Percentiles rank a stretch among this genome's conserved stretches.
phyloP scores from a whole-genome alignment of 2,888 invertebrate species.

The Polydesmus complanatus region DNA sequence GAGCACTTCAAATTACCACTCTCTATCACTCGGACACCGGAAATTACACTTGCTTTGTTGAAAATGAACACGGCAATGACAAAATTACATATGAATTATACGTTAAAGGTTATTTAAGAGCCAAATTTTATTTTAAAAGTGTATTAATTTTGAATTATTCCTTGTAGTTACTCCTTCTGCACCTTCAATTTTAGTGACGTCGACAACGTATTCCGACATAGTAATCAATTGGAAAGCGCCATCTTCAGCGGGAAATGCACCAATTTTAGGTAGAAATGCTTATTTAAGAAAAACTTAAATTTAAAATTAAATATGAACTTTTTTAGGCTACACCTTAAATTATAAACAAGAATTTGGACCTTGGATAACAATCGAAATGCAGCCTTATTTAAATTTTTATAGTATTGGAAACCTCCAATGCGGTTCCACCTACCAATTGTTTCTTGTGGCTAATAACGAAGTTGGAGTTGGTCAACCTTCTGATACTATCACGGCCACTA shows the following conservation, averaged over 20 bases:
- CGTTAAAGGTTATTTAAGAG: slow-evolving; percentile 18
- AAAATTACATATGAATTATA: slow-evolving; percentile 15
- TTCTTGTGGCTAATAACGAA: slow-evolving; percentile 10
- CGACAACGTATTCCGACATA: background rate
- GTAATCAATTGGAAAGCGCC: background rate
- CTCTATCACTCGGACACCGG: slow-evolving; percentile 16
- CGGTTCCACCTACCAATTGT: slow-evolving; percentile 11
- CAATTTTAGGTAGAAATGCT: background rate
- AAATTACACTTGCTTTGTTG: slow-evolving; percentile 17
- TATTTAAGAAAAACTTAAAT: background rate
- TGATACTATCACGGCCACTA: slow-evolving; percentile 8
- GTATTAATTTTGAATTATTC: background rate
- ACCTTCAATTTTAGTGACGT: background rate
- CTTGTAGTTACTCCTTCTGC: background rate
- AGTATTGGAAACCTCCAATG: slow-evolving; percentile 6
- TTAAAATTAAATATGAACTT: background rate
- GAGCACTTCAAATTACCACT: slow-evolving; percentile 13
- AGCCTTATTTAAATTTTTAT: slow-evolving; percentile 9
- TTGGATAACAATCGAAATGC: slow-evolving; percentile 8
- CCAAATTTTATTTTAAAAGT: too few relatives aligned
- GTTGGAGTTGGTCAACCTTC: slow-evolving; percentile 12
- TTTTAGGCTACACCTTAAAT: slow-evolving; percentile 3
- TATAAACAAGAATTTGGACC: slow-evolving; percentile 11
- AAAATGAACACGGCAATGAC: slow-evolving; percentile 17
- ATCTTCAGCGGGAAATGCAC: background rate